A percentile compares a stretch with the other conserved stretches of the same genome.
Conservation (phyloP, 2,113 vertebrate genomes). For the Varanus salvator region DNA sequence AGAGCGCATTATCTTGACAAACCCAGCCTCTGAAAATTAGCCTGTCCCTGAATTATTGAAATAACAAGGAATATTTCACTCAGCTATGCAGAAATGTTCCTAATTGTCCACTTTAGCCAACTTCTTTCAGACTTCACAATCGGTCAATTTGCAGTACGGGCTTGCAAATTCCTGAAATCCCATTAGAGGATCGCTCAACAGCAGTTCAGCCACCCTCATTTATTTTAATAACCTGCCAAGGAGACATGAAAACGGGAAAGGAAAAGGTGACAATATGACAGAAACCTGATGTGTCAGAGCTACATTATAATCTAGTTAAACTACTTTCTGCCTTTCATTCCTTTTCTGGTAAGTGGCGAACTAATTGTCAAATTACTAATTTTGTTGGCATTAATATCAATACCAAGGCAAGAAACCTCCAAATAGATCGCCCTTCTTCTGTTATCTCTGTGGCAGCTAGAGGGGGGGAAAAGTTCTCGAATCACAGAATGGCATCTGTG, state of each 20-base stretch:
- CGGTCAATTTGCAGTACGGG: conserved; percentile 88
- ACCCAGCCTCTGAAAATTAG: conserved; percentile 93
- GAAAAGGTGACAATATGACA: conserved; percentile 91
- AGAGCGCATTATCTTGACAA: conserved; percentile 95
- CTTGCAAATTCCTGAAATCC: conserved; percentile 89
- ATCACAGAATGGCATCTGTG: conserved; percentile 25
- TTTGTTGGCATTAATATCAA: conserved; percentile 84
- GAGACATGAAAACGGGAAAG: conserved; percentile 97
- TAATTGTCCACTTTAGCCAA: conserved; percentile 99
- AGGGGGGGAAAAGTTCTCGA: conserved; percentile 41
- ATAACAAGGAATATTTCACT: conserved; percentile 98
- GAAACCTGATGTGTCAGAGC: conserved; percentile 91
- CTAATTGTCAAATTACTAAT: conserved; percentile 89
- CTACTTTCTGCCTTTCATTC: conserved; percentile 83
- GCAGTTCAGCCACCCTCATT: conserved; percentile 91
- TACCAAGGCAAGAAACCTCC: conserved; percentile 64
- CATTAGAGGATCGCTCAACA: conserved; percentile 86
- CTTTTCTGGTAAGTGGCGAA: conserved; percentile 81
- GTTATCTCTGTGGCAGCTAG: conserved; percentile 42
- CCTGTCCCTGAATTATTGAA: conserved; percentile 96
- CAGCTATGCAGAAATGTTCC: conserved; percentile 89
- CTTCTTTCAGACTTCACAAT: conserved; percentile 89
- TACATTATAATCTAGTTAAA: conserved; percentile 90
- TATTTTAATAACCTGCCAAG: conserved; percentile 99
- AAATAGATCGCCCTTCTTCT: conserved; percentile 56